Evolutionary conservation across 2,113 vertebrate genomes (phyloP).

Genomic region (Eubucco bourcierii): DNA sequence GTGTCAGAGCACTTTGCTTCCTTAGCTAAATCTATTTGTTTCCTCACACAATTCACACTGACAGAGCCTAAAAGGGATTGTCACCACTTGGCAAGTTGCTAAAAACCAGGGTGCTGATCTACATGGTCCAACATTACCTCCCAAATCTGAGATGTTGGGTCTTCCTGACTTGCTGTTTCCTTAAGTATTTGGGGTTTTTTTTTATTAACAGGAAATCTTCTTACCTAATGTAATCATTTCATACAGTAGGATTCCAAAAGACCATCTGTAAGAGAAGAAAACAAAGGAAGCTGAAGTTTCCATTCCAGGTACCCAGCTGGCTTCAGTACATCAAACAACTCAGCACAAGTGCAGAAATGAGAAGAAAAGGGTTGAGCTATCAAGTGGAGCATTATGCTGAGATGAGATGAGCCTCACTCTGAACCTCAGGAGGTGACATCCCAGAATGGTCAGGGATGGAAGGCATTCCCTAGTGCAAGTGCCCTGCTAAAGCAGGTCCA

Average conservation of each 20-base stretch:
- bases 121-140: neutral
- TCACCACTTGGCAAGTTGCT: neutral
- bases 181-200: fast-evolving
- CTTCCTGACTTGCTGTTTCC: neutral
- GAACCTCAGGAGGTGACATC: neutral
- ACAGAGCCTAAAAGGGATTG: neutral
- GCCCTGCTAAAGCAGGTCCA: too few species aligned
- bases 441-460: too few species aligned
- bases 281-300: neutral
- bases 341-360: neutral
- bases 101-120: neutral
- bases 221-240: slow-evolving; percentile 93
- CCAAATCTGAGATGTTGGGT: neutral
- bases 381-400: neutral
- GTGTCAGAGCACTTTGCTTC: neutral
- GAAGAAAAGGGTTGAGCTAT: neutral
- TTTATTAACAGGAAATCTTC: neutral
- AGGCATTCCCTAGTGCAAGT: too few species aligned
- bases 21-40: neutral
- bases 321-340: neutral
- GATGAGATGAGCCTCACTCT: neutral
- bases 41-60: neutral
- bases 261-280: slow-evolving; percentile 84
- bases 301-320: neutral
- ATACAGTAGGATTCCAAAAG: slow-evolving; percentile 91